These are phyloP conservation scores for Perca flavescens DNA, from an alignment of 2,113 vertebrate species.

Conservation along the genomic window DNA sequence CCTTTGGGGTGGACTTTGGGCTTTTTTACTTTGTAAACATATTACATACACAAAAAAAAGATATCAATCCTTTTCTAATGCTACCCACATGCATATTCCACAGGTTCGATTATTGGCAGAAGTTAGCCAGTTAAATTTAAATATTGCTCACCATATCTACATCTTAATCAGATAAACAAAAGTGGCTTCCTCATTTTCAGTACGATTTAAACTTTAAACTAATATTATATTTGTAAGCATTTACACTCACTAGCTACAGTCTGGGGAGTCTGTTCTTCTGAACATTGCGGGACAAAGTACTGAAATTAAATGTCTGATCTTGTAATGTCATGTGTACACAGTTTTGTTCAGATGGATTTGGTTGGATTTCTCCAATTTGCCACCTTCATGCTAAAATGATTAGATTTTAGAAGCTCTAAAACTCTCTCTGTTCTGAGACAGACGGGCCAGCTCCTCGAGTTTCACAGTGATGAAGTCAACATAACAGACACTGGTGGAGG, in stretches of 20 bases:
- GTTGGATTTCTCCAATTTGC: background rate
- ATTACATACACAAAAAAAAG: too few relatives aligned
- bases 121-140: background rate
- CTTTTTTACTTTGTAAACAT: too few relatives aligned
- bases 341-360: background rate
- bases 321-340: background rate
- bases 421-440: constrained; percentile 16
- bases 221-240: background rate
- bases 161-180: background rate
- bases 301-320: background rate
- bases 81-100: background rate
- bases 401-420: constrained; percentile 4
- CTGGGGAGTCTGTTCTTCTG: background rate
- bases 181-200: background rate
- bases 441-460: constrained; percentile 35
- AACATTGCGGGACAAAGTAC: background rate
- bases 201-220: background rate
- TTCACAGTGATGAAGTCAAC: constrained; percentile 50
- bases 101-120: background rate
- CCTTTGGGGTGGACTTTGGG: too few relatives aligned
- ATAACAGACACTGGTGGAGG: constrained; percentile 40
- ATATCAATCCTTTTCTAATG: background rate
- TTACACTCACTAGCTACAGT: background rate
- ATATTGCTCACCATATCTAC: background rate
- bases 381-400: constrained; percentile 4